Base-by-base conservation (phyloP, 2,797 vertebrate genomes). In the Monodelphis domestica region DNA sequence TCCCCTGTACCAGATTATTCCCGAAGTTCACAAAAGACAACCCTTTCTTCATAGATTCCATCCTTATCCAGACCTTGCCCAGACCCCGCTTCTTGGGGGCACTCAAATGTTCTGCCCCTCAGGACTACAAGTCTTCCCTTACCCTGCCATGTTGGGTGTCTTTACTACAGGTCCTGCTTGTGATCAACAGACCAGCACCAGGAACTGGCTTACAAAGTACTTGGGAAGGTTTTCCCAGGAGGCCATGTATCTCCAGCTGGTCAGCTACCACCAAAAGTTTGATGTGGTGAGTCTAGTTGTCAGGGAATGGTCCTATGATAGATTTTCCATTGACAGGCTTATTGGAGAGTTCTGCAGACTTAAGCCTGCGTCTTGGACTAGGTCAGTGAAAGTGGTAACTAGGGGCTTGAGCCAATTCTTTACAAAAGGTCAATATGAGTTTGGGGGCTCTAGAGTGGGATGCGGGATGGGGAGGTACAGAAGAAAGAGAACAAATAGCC, bases 201-300 rank as follows among this genome's bases (percentile, higher is more conserved):
- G 94, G 88, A 55, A 93, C 21, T 97, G 95, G 97, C 7, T 97
- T 2, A n/a, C 92, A 30, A 38, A 88, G 14, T 93, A 90, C 89
- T 95, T 95, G 21, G 95, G 96, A 54, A 92, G 78, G 26, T 97
- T 96, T 93, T 89, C 33, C 12, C 51, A 4, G 26, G 17, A 59
- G 29, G 51, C 56, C 28, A 55, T 91, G 26, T 98, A 95, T 50
- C 5, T 55, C 89, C 33, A 94, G 10, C 1, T 97, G 52, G 89
- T 91, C 53, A 94, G 94, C 94, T 96, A 92, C 56, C 89, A 14
- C n/a, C 87, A 70, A 26, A n/a, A 45, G 5, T 97, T 98, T 1
- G 87, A 97, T n/a, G 94, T 91, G 0, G 97, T 98, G 93, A 97
- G 97, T 96, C 78, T 70, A 51, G 78, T 9, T 17, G 4, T 28